Percentiles rank a stretch among this genome's conserved stretches.
phyloP scores from a whole-genome alignment of 2,797 vertebrate species.

The Anolis apletophallus region DNA sequence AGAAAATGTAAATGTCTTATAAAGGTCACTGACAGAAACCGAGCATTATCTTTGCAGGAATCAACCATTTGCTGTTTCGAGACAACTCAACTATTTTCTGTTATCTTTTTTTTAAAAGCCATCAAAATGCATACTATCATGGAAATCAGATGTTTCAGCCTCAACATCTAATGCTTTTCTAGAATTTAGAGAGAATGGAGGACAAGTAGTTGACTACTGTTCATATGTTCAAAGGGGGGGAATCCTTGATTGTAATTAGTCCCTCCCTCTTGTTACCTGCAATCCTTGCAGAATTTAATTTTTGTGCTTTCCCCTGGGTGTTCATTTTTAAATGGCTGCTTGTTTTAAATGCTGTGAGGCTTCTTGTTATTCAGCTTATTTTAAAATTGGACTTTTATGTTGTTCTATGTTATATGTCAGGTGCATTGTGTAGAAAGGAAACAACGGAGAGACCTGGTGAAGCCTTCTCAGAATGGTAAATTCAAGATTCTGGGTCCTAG shows the following conservation, averaged over 20 bases:
- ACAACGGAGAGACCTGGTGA: neutral
- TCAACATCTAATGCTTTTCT: conserved; percentile 68
- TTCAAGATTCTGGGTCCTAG: neutral
- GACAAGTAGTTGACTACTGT: neutral
- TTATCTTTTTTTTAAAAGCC: conserved; percentile 70
- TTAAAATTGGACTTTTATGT: neutral
- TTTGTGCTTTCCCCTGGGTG: neutral
- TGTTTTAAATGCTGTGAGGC: neutral
- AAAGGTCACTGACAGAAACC: conserved; percentile 86
- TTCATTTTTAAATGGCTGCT: neutral
- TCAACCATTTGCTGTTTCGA: conserved; percentile 87
- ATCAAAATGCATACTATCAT: conserved; percentile 69
- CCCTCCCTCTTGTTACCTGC: neutral
- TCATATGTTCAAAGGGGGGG: neutral
- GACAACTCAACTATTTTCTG: conserved; percentile 81
- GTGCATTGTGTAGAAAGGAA: neutral
- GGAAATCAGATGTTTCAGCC: conserved; percentile 59
- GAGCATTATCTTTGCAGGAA: conserved; percentile 83
- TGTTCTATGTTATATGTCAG: neutral
- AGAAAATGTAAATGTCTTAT: conserved; percentile 86
- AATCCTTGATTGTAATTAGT: neutral
- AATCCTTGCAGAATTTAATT: neutral
- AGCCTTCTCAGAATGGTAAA: neutral
- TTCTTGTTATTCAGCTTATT: neutral
- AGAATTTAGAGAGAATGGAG: conserved; percentile 53